These are phyloP conservation scores for Pseudomyrmex gracilis DNA, from an alignment of 1,140 invertebrate species.

Conservation along the genomic window DNA sequence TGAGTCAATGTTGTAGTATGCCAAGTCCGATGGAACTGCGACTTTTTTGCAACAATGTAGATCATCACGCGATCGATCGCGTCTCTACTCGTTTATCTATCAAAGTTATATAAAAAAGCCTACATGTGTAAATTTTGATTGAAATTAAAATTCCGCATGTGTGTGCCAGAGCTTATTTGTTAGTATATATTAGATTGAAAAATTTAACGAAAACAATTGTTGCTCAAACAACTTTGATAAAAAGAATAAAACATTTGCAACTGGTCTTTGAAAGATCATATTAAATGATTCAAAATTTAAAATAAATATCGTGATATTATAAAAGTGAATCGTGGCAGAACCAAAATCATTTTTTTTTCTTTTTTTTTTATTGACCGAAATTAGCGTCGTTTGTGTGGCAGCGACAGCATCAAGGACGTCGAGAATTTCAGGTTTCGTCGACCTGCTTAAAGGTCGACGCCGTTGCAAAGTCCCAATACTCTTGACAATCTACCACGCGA, in stretches of 20 bases:
- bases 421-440: constrained; percentile 66
- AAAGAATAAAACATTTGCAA: background rate
- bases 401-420: constrained; percentile 56
- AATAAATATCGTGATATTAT: constrained; percentile 26
- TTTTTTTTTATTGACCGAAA: constrained; percentile 19
- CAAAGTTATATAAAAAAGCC: background rate
- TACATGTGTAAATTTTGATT: background rate
- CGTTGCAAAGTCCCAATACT: constrained; percentile 55
- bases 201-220: too few relatives aligned
- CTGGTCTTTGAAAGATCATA: constrained; percentile 8
- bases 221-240: too few relatives aligned
- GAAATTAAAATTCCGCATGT: constrained; percentile 1
- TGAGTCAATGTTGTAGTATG: constrained; percentile 57
- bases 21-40: constrained; percentile 43
- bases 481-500: constrained; percentile 47
- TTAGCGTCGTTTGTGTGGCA: constrained; percentile 28
- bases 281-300: background rate
- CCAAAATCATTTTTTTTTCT: background rate
- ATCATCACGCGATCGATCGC: constrained; percentile 31
- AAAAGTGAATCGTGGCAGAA: constrained; percentile 53
- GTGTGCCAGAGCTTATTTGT: too few relatives aligned
- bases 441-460: constrained; percentile 67
- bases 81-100: background rate
- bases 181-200: too few relatives aligned
- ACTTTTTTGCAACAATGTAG: constrained; percentile 42